A percentile compares a stretch with the other conserved stretches of the same genome.
These are phyloP conservation scores for Drosophila sp. DNA, from an alignment of 1,140 invertebrate genomes.

Conservation along the genomic window DNA sequence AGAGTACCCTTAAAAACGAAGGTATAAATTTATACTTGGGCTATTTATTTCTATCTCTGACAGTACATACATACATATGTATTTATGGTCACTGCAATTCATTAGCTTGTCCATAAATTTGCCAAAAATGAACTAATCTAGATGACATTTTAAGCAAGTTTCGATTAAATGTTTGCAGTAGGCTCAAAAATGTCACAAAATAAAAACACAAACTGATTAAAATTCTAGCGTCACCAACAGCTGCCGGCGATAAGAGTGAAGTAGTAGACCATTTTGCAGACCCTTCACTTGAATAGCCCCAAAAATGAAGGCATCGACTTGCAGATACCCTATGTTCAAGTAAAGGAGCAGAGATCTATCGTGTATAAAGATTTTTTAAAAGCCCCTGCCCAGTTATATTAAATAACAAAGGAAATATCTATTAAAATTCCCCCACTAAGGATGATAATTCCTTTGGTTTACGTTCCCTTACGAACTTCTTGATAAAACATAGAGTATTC, in stretches of 20 bases:
- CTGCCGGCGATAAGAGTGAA: slow-evolving; percentile 34
- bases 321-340: too few relatives aligned
- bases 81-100: slow-evolving; percentile 43
- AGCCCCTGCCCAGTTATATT: too few relatives aligned
- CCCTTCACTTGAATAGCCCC: background rate
- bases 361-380: too few relatives aligned
- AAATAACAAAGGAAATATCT: too few relatives aligned
- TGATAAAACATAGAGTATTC: too few relatives aligned
- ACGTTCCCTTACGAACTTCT: too few relatives aligned
- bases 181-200: background rate
- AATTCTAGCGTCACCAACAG: slow-evolving; percentile 22
- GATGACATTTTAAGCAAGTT: slow-evolving; percentile 50
- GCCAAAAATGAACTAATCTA: slow-evolving; percentile 49
- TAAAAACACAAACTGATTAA: slow-evolving; percentile 28
- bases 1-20: too few relatives aligned
- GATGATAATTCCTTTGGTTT: too few relatives aligned
- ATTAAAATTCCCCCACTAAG: too few relatives aligned
- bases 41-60: slow-evolving; percentile 17
- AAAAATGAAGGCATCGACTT: background rate
- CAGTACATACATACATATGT: background rate
- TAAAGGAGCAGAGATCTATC: too few relatives aligned
- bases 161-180: slow-evolving; percentile 28
- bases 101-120: slow-evolving; percentile 40
- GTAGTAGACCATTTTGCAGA: too few relatives aligned
- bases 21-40: too few relatives aligned